A percentile compares a stretch with the other conserved stretches of the same genome.
phyloP scores from a whole-genome alignment of 1,140 invertebrate species.

The Chlorops oryzae region DNA sequence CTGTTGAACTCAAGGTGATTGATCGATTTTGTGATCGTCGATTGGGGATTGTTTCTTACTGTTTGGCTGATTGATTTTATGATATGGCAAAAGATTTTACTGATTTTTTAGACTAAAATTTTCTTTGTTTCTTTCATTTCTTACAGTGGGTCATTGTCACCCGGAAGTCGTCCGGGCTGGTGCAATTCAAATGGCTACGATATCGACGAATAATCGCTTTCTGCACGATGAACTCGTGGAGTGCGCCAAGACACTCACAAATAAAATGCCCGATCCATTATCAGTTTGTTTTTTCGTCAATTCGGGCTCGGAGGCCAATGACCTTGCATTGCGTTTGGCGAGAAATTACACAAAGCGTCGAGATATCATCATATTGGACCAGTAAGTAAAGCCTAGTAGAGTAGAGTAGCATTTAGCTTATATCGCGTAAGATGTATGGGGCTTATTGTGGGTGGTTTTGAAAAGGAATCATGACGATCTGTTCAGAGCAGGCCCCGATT shows the following conservation, averaged over 20 bases:
- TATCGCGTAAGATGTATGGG: too few species aligned
- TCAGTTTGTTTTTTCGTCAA: conserved; percentile 96
- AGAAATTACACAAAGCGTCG: conserved; percentile 79
- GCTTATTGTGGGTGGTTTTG: too few species aligned
- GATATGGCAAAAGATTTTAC: background rate
- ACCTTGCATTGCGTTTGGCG: conserved; percentile 88
- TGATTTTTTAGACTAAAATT: background rate
- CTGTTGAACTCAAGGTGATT: too few species aligned
- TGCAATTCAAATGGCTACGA: conserved; percentile 76
- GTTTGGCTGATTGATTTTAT: too few species aligned
- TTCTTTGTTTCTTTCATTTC: conserved; percentile 14
- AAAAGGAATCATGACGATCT: too few species aligned
- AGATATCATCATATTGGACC: conserved; percentile 89
- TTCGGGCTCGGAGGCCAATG: conserved; percentile 99
- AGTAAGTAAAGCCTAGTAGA: too few species aligned
- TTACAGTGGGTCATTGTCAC: conserved; percentile 93
- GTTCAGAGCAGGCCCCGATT: too few species aligned
- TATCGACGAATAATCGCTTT: conserved; percentile 93
- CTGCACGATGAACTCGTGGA: conserved; percentile 92
- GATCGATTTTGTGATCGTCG: too few species aligned
- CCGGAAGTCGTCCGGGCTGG: conserved; percentile 86
- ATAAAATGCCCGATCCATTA: conserved; percentile 69
- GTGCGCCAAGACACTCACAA: conserved; percentile 77
- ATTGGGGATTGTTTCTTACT: too few species aligned
- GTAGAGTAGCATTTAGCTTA: too few species aligned